phyloP scores from a whole-genome alignment of 2,797 vertebrate species.

The Lateolabrax maculatus region DNA sequence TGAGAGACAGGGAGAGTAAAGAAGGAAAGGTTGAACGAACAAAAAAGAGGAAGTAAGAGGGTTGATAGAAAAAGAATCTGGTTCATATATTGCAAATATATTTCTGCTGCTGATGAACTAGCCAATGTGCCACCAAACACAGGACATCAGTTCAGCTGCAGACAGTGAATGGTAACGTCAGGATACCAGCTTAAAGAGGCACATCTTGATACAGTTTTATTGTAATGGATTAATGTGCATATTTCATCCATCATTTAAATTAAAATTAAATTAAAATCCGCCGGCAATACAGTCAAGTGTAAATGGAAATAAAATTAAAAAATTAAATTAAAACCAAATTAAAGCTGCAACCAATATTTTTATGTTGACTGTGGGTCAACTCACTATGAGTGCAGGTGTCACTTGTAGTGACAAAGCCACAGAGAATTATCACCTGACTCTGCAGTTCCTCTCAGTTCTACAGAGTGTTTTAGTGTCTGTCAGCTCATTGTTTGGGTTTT shows the following conservation, averaged over 20 bases:
- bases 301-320: neutral
- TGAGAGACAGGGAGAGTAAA: neutral
- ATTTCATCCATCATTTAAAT: neutral
- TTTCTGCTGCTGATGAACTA: neutral
- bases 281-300: neutral
- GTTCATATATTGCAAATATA: neutral
- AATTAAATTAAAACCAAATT: neutral
- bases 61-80: neutral
- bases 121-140: neutral
- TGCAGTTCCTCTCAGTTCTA: neutral
- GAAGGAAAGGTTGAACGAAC: constrained; percentile 2
- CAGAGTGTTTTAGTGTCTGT: neutral
- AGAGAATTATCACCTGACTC: neutral
- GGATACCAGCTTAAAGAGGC: neutral
- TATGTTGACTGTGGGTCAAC: neutral
- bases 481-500: neutral
- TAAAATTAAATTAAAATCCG: too few species aligned
- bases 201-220: neutral
- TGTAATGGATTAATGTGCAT: neutral
- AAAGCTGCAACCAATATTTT: neutral
- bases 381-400: neutral
- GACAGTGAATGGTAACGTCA: neutral
- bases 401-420: neutral
- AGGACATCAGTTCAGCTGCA: constrained; percentile 3
- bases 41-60: neutral